Percentiles rank a stretch among this genome's conserved stretches.
These are phyloP conservation scores for Acanthiza pusilla DNA, from an alignment of 2,797 vertebrate genomes.

Conservation along the genomic window DNA sequence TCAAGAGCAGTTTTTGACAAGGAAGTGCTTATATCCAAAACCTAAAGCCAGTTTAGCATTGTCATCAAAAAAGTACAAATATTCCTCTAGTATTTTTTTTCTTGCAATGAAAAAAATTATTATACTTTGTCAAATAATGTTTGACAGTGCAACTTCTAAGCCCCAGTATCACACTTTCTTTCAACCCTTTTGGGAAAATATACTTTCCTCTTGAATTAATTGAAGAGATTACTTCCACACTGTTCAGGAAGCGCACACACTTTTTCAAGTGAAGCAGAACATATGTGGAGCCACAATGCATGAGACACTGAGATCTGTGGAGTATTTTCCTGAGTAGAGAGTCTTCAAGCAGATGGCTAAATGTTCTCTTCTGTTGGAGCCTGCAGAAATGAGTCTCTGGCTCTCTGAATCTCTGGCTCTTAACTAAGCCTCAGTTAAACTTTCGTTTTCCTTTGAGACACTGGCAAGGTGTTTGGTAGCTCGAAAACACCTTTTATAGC, in stretches of 20 bases:
- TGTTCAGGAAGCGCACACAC: neutral
- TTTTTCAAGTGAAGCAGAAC: neutral
- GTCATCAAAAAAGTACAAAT: neutral
- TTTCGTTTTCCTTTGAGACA: neutral
- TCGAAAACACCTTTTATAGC: neutral
- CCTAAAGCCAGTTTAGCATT: neutral
- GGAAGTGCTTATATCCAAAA: neutral
- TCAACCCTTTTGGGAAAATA: neutral
- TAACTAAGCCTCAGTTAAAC: neutral
- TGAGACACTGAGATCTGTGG: neutral
- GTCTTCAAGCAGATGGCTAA: neutral
- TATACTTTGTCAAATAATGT: neutral
- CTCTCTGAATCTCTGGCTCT: neutral
- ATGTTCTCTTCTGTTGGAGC: neutral
- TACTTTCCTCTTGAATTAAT: neutral
- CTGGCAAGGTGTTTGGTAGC: neutral
- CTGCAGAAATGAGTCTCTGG: neutral
- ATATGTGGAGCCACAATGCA: neutral
- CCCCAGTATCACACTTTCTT: neutral
- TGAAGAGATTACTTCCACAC: neutral
- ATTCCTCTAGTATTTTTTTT: neutral
- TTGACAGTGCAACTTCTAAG: neutral
- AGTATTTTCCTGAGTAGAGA: neutral
- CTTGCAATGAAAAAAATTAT: neutral
- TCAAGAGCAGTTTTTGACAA: slow-evolving; percentile 14